Base-by-base conservation (phyloP, 1,140 invertebrate species). In the Calosoma granatense region DNA sequence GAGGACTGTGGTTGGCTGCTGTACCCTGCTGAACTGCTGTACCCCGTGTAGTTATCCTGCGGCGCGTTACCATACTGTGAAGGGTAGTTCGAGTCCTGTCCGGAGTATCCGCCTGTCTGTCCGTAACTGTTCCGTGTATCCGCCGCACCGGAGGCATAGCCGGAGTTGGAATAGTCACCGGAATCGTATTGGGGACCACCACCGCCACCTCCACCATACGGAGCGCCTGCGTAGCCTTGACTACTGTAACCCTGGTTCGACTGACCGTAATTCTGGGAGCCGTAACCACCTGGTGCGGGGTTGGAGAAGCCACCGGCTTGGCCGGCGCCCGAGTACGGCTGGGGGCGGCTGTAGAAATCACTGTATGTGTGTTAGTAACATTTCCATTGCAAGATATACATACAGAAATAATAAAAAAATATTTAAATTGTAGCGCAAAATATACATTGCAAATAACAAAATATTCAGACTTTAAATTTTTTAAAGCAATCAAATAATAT, bases 1-100 rank as follows among this genome's bases (percentile, higher is more conserved):
- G 60, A 59, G 15, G 52, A 36, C 11, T 58, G 54, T 51, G 55
- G 56, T 53, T 60, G 61, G 20, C 56, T 62, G 51, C 52, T 62
- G 56, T 62, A 64, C 47, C 60, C 61, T 2, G 51, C 53, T 1
- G 47, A 52, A 20, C 58, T 47, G 15, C 17, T 20, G 14, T 21
- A 53, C 9, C 52, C 20, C 12, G 20, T 4, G 9, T 15, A 12
- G 20, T n/a, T 17, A 20, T 39, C 56, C 23, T n/a, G 20, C 17
- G 41, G 47, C 17, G 21, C 15, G 20, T 47, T 22, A 22, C 56
- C 56, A 15, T 22, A 20, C 15, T 54, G 53, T 20, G 17, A 47
- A 6, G 2, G n/a, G 26, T 39, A 56, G 21, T n/a, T n/a, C 20
- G 43, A 12, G 22, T 54, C 58, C 2, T 56, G 59, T 15, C 52